These are phyloP conservation scores for Pelodiscus sinensis DNA, from an alignment of 2,113 vertebrate genomes.

Conservation along the genomic window DNA sequence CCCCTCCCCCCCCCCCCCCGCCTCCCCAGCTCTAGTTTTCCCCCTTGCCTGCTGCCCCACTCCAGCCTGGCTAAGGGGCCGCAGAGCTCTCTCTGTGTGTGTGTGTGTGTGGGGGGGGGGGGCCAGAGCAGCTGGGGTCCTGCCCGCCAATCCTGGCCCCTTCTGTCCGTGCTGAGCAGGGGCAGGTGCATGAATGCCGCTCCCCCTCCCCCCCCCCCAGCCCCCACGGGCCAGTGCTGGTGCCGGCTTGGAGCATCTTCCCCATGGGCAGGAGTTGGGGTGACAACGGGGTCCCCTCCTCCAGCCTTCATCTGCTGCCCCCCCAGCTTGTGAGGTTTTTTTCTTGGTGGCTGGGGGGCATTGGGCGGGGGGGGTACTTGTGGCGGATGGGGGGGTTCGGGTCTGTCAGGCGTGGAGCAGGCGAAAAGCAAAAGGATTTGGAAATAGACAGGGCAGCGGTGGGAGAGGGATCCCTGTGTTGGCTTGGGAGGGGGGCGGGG, in stretches of 20 bases:
- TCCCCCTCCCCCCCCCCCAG: no score
- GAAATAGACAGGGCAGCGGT: not conserved
- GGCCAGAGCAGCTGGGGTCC: not conserved
- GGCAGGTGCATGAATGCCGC: rapidly evolving
- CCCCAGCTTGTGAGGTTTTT: not conserved
- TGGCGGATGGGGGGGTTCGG: not conserved
- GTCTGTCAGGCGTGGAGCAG: not conserved
- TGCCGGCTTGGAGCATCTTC: not conserved
- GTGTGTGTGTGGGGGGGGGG: not conserved
- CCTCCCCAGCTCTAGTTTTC: no score
- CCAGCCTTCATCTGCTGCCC: not conserved
- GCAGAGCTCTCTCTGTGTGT: no score
- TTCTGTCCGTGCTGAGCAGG: not conserved
- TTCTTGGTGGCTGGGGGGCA: not conserved
- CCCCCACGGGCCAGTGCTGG: no score
- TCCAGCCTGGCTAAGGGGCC: no score
- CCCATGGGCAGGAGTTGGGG: not conserved
- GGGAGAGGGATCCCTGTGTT: no score
- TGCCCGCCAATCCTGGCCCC: not conserved
- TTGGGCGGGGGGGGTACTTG: not conserved
- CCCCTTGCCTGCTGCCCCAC: no score
- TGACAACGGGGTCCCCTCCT: not conserved
- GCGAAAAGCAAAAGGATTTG: not conserved
- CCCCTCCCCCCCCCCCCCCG: no score
- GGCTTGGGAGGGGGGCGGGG: no score